Percentiles rank a stretch among this genome's conserved stretches.
Evolutionary conservation across 1,140 invertebrate species (phyloP).

Genomic region (Diabrotica virgifera): DNA sequence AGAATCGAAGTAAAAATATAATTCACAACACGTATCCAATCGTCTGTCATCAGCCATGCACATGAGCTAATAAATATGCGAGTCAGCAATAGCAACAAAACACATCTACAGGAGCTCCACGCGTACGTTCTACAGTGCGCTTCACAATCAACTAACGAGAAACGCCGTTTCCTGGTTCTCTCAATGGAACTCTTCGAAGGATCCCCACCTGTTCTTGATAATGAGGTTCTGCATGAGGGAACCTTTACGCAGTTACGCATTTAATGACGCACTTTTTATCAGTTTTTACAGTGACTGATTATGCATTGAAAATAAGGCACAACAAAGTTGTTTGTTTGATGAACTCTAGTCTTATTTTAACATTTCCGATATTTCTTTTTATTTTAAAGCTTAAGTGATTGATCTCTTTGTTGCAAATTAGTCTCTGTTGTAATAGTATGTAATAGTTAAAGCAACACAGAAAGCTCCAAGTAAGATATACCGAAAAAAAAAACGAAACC

Average conservation of each 20-base stretch:
- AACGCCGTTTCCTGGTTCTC: not conserved
- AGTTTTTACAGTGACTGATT: too few species aligned
- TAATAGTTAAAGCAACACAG: too few species aligned
- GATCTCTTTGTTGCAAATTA: too few species aligned
- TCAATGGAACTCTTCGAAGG: not conserved
- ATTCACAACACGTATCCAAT: conserved; percentile 2
- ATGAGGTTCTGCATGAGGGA: not conserved
- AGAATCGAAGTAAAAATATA: not conserved
- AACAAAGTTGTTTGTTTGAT: too few species aligned
- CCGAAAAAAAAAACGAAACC: too few species aligned
- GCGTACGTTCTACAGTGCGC: not conserved
- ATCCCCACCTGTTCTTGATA: not conserved
- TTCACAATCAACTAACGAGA: not conserved
- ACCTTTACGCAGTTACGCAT: not conserved
- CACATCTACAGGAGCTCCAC: not conserved
- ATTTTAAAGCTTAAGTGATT: too few species aligned
- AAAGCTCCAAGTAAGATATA: too few species aligned
- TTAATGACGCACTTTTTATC: too few species aligned
- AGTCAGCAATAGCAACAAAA: not conserved
- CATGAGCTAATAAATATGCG: not conserved
- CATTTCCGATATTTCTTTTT: too few species aligned
- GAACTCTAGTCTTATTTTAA: too few species aligned
- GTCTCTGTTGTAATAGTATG: too few species aligned
- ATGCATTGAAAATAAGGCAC: too few species aligned
- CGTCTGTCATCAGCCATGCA: not conserved